These are phyloP conservation scores for Aurelia sp. DNA, from an alignment of 30 jellyfish, hydroid and myxozoan species.

Conservation along the genomic window DNA sequence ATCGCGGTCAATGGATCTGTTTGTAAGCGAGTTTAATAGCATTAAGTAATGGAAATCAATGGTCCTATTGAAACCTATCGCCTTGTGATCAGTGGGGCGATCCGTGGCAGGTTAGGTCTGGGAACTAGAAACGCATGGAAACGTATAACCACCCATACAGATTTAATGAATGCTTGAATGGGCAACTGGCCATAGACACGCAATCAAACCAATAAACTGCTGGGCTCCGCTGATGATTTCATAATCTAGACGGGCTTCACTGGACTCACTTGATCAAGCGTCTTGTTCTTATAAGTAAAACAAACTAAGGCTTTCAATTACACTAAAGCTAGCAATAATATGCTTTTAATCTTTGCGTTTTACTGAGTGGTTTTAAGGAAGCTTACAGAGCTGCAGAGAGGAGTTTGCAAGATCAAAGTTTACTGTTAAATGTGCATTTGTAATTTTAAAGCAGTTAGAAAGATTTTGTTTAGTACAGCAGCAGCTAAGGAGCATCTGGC, in stretches of 20 bases:
- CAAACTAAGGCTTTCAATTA: constrained; percentile 24
- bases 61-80: constrained; percentile 76
- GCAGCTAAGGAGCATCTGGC: constrained; percentile 1
- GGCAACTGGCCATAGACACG: constrained; percentile 74
- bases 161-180: constrained; percentile 68
- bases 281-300: constrained; percentile 52
- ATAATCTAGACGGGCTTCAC: constrained; percentile 64
- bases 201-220: constrained; percentile 75
- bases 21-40: constrained; percentile 71
- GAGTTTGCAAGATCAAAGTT: background rate
- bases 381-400: background rate
- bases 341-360: too few species aligned
- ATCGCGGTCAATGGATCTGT: constrained; percentile 80
- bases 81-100: constrained; percentile 72
- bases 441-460: background rate
- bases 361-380: too few species aligned
- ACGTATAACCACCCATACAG: constrained; percentile 78
- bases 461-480: too few species aligned
- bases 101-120: constrained; percentile 80
- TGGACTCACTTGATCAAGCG: constrained; percentile 70
- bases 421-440: background rate
- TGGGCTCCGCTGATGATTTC: constrained; percentile 85
- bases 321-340: background rate
- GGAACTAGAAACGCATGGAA: constrained; percentile 67
- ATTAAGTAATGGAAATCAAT: constrained; percentile 76